Percentiles rank a stretch among this genome's conserved stretches.
phyloP scores from a whole-genome alignment of 37 sponge, comb jelly and placozoan genomes.

The Lycopodina hypogea region DNA sequence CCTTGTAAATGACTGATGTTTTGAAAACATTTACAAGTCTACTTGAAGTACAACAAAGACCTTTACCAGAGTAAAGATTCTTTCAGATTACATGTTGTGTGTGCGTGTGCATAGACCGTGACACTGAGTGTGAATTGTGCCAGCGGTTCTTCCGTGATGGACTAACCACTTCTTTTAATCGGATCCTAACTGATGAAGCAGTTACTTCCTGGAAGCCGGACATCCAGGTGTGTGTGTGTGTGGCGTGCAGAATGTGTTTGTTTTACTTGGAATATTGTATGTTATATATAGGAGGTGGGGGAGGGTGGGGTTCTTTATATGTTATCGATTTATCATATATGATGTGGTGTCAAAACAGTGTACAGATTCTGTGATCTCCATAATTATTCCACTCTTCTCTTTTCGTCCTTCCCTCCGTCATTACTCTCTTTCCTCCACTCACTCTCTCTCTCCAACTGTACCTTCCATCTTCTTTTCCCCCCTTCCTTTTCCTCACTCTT shows the following conservation, averaged over 20 bases:
- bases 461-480: too few species aligned
- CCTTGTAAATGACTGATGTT: too few species aligned
- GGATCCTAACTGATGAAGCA: slow-evolving; percentile 91
- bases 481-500: too few species aligned
- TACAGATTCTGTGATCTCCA: not conserved
- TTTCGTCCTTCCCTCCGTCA: too few species aligned
- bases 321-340: not conserved
- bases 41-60: too few species aligned
- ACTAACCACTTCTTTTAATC: slow-evolving; percentile 71
- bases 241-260: not conserved
- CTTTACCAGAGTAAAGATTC: too few species aligned
- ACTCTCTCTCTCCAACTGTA: too few species aligned
- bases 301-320: too few species aligned
- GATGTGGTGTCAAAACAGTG: not conserved
- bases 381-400: not conserved
- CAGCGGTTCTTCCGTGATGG: slow-evolving; percentile 91
- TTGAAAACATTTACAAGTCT: too few species aligned
- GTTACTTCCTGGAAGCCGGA: slow-evolving; percentile 93
- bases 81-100: too few species aligned
- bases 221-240: slow-evolving; percentile 75
- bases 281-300: too few species aligned
- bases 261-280: not conserved
- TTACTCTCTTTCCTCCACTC: too few species aligned
- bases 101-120: slow-evolving; percentile 68
- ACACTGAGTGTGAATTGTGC: slow-evolving; percentile 75